Base-by-base conservation (phyloP, 23 tunicate genomes). In the Oikopleura dioica region DNA sequence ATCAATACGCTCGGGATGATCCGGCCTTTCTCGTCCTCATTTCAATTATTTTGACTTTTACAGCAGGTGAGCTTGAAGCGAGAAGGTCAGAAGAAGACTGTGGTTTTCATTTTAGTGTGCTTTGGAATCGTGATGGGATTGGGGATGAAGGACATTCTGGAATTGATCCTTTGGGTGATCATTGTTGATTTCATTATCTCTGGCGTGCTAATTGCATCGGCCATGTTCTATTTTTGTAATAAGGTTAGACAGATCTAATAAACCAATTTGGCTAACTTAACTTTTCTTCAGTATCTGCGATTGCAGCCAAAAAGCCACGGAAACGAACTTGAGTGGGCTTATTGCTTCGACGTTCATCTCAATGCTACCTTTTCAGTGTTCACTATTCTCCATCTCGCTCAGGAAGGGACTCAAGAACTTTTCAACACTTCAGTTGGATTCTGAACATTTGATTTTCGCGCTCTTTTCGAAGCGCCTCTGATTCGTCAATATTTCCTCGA, bases 1-100 rank as follows among this genome's bases (percentile, higher is more conserved):
- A 84, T 36, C 99, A 92, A 76, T 92, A 86, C 80, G 99, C 99
- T 0, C 78, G 99, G 69, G 99, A 92, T 81, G 99, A 92, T 67
- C 99, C 99, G 24, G 99, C 99, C 1, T 92, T 92, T 77, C 83
- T 92, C 30, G 99, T 92, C 21, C 79, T 92, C 1, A 68, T 92
- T 23, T 78, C 58, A 23, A 0, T 51, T 5, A 38, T 33, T 16
- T 77, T 59, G 59, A 34, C 80, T 82, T 83, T 82, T 0, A 82
- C 87, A 28, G 79, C 89, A 0, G n/a, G n/a, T n/a, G n/a, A n/a
- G n/a, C n/a, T n/a, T n/a, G n/a, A n/a, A n/a, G n/a, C n/a, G n/a
- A n/a, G n/a, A n/a, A n/a, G n/a, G n/a, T n/a, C n/a, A n/a, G n/a
- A n/a, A n/a, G n/a, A n/a, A n/a, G n/a, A n/a, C n/a, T n/a, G n/a